Conservation (phyloP, 2,113 vertebrate genomes). For the Mormyrus iriodes region DNA sequence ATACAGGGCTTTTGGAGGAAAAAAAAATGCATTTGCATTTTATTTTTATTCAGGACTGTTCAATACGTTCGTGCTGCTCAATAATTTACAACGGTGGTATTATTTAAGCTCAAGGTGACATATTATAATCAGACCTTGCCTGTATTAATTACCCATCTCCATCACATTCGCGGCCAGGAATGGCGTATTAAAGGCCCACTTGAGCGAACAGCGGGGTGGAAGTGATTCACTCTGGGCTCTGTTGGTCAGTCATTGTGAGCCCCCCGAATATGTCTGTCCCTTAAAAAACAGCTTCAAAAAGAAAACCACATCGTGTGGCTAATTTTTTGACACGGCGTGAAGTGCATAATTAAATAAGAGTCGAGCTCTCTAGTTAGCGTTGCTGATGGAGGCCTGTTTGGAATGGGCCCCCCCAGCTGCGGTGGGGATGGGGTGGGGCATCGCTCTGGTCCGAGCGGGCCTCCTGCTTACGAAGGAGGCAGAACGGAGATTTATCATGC, state of each 20-base stretch:
- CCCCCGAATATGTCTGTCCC: background rate
- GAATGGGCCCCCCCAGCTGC: background rate
- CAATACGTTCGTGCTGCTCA: conserved; percentile 1
- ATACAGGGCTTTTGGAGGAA: conserved; percentile 4
- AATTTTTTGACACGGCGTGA: background rate
- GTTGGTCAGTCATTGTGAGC: background rate
- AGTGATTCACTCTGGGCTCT: background rate
- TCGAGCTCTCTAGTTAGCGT: background rate
- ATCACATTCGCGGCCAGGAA: conserved; percentile 20
- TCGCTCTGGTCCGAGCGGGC: background rate
- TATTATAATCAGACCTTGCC: conserved; percentile 24
- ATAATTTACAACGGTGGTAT: conserved; percentile 20
- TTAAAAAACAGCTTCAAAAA: background rate
- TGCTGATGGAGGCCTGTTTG: background rate
- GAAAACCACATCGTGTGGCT: background rate
- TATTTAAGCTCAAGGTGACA: conserved; percentile 17
- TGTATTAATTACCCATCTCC: conserved; percentile 26
- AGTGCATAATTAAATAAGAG: background rate
- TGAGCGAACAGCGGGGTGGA: background rate
- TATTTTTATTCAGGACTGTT: conserved; percentile 21
- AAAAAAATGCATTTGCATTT: conserved; percentile 19
- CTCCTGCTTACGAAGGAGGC: background rate
- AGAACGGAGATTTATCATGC: background rate
- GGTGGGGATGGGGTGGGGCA: no score
- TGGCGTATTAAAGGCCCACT: conserved; percentile 27